Base-by-base conservation (phyloP, 2,113 vertebrate genomes). In the Todiramphus saurophagus region DNA sequence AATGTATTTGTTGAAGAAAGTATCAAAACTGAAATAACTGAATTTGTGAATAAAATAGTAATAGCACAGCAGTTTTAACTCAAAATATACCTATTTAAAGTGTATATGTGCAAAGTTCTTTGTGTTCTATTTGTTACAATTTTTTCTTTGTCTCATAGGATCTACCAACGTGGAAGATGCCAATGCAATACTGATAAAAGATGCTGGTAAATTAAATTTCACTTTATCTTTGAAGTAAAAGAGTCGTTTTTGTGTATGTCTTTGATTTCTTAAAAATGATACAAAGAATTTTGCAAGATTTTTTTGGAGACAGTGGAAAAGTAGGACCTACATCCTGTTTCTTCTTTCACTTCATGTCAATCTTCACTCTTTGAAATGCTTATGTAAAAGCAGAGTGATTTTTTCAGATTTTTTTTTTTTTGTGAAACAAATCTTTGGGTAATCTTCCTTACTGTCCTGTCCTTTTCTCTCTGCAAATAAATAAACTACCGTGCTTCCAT, bases 181-280 rank as follows among this genome's bases (percentile, higher is more conserved):
- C n/a, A 98, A 98, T 97, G 98, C 98, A 95, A 78, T 99, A 92
- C 98, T 99, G 87, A 99, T 99, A 96, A 99, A 99, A 98, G 99
- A 99, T 98, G 99, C 99, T 95, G 99, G 99, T 99, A 98, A 97
- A 97, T 96, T 91, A 53, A 75, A 44, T 76, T 90, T 91, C 92
- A 44, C n/a, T 75, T 83, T 77, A 62, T 28, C 11, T 86, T 93
- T 78, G 31, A 90, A 91, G 19, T 35, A 78, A 46, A 31, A 41
- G 28, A 68, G 4, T 8, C 4, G 1, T 9, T 84, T 69, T 21
- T 46, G 2, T 92, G 1, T 68, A 9, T 86, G 18, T 87, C 9
- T 39, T 69, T 93, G 76, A 27, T 21, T 74, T 59, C 13, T 69
- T 84, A 77, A 81, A 90, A 90, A 31, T 46, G 43, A 10, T n/a